A percentile compares a stretch with the other conserved stretches of the same genome.
phyloP scores from a whole-genome alignment of 1,140 invertebrate genomes.

The Glossosoma conforme region DNA sequence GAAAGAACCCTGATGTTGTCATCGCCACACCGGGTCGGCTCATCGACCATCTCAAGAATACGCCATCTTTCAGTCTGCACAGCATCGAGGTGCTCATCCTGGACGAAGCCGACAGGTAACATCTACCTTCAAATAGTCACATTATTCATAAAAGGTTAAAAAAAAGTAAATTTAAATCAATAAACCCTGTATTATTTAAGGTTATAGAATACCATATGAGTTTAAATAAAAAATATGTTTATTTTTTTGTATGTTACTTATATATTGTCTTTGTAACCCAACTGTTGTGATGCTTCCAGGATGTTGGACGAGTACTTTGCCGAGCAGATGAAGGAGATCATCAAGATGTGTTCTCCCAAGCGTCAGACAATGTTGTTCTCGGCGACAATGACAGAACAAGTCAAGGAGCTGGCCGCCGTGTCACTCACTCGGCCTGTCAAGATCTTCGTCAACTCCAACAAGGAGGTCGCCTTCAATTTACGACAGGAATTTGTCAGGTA shows the following conservation, averaged over 20 bases:
- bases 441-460: slow-evolving; percentile 93
- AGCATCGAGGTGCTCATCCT: slow-evolving; percentile 92
- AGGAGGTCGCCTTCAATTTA: slow-evolving; percentile 91
- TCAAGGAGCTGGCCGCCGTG: slow-evolving; percentile 87
- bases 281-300: no score
- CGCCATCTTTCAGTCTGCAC: slow-evolving; percentile 85
- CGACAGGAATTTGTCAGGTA: slow-evolving; percentile 93
- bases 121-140: no score
- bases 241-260: no score
- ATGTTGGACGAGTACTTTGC: slow-evolving; percentile 99
- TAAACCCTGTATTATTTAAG: no score
- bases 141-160: no score
- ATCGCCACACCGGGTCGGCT: slow-evolving; percentile 97
- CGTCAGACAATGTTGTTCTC: slow-evolving; percentile 98
- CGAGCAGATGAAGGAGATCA: slow-evolving; percentile 97
- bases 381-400: slow-evolving; percentile 97
- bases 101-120: slow-evolving; percentile 89
- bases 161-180: no score
- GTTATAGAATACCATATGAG: no score
- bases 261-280: no score
- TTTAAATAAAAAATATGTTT: no score
- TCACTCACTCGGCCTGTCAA: slow-evolving; percentile 89
- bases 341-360: slow-evolving; percentile 83
- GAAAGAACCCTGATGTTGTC: slow-evolving; percentile 92
- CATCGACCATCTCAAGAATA: slow-evolving; percentile 96